Evolutionary conservation across 2,797 vertebrate species (phyloP), one percentile per base, ranked within the genome.

Genomic region (Takifugu rubripes): DNA sequence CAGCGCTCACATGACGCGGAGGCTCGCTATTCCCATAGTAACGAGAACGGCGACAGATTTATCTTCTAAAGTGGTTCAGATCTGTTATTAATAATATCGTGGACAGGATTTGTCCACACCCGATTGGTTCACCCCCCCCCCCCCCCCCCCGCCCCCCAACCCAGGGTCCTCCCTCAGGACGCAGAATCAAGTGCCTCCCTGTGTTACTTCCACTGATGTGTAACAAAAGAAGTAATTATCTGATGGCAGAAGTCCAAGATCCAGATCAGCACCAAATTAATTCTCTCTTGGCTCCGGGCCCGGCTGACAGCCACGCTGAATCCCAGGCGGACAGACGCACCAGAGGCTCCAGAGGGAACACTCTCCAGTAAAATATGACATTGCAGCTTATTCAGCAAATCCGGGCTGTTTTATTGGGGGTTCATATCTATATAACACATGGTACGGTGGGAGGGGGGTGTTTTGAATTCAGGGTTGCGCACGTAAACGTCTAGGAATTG

Each of bases 241-340:
- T 45, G 53, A 76, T 83, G 81, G 81, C 77, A 64, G 17, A 56
- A 75, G 54, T 77, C 79, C 75, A 68, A 75, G 72, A 79, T 64
- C 31, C 57, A 60, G 48, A 79, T 78, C 61, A 63, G 31, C 67
- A 68, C 44, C 66, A 73, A 76, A 65, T 82, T 50, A 76, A 82
- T 78, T 62, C 63, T 67, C 61, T 62, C 56, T 72, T 78, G 70
- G 77, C 66, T 40, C 5, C 1, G 1, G 61, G 55, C 70, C 8
- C 2, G 61, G 70, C 24, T 50, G 46, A 68, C 1, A 59, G 55
- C 70, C 8, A 1, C 59, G 70, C 24, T 50, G 46, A 68, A 64
- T 61, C 67, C 62, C 52, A 26, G 17, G 49, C 52, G 63, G 55
- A 61, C 49, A 48, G 46, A 64, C 56, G 43, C 21, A 50, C n/a